Percentiles rank a stretch among this genome's conserved stretches.
phyloP scores from a whole-genome alignment of 1,140 invertebrate genomes.

The Lucilia cuprina region DNA sequence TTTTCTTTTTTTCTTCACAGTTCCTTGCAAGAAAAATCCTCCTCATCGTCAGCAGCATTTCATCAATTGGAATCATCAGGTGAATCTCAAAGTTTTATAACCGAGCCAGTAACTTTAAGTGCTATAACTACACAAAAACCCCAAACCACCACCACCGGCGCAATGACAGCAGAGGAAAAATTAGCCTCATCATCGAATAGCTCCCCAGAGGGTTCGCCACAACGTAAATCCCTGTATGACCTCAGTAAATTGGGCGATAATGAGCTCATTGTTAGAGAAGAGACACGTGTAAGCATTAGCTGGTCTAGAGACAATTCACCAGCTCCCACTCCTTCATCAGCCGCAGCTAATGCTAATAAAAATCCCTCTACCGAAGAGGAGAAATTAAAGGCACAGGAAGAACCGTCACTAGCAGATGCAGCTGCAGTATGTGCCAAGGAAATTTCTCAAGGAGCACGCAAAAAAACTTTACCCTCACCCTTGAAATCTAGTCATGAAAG shows the following conservation, averaged over 20 bases:
- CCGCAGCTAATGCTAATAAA: background rate
- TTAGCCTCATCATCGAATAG: background rate
- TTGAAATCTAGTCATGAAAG: slow-evolving; percentile 43
- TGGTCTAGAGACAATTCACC: slow-evolving; percentile 58
- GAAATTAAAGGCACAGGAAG: background rate
- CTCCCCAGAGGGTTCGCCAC: slow-evolving; percentile 45
- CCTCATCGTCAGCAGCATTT: slow-evolving; percentile 41
- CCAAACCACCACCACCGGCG: background rate
- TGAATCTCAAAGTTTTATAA: slow-evolving; percentile 55
- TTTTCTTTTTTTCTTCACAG: slow-evolving; percentile 37
- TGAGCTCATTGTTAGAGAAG: slow-evolving; percentile 53
- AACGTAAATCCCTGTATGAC: slow-evolving; percentile 44
- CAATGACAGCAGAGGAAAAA: background rate
- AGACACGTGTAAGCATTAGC: slow-evolving; percentile 59
- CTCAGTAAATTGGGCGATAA: slow-evolving; percentile 23
- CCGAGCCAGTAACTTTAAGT: slow-evolving; percentile 44
- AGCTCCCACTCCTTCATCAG: slow-evolving; percentile 48
- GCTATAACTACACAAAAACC: background rate
- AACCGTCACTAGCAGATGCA: background rate
- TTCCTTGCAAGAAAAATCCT: slow-evolving; percentile 56
- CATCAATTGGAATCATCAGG: slow-evolving; percentile 41
- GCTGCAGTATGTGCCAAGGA: slow-evolving; percentile 31
- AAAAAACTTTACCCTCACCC: slow-evolving; percentile 60
- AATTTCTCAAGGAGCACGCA: slow-evolving; percentile 54
- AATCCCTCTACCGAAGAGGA: background rate